A percentile compares a stretch with the other conserved stretches of the same genome.
These are phyloP conservation scores for Hydrolagus affinis DNA, from an alignment of 2,113 vertebrate genomes.

Conservation along the genomic window DNA sequence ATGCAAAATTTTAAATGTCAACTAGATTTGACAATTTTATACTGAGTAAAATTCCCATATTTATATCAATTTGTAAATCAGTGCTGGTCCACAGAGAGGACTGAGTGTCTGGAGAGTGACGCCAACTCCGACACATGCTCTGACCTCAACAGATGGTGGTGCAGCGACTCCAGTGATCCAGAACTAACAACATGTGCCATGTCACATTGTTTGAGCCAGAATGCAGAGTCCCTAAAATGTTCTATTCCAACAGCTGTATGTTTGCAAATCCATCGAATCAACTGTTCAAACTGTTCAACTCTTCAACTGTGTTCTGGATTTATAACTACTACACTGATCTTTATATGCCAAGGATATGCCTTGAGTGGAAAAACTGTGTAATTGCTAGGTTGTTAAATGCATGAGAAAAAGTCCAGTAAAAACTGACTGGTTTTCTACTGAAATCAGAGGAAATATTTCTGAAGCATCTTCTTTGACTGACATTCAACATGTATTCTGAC, in stretches of 20 bases:
- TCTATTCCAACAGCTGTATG: constrained; percentile 51
- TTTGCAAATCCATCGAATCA: constrained; percentile 26
- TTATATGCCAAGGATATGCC: neutral
- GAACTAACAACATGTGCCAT: constrained; percentile 81
- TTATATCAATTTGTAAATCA: constrained; percentile 58
- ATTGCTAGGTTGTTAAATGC: neutral
- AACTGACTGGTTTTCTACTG: neutral
- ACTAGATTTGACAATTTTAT: neutral
- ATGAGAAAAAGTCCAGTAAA: neutral
- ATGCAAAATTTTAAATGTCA: neutral
- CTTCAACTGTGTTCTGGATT: neutral
- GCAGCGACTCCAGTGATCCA: constrained; percentile 71
- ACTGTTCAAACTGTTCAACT: neutral
- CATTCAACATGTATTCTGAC: neutral
- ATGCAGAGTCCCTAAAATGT: constrained; percentile 50
- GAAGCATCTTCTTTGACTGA: neutral
- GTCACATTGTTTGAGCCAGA: constrained; percentile 72
- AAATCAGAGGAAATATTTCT: neutral
- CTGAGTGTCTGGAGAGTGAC: constrained; percentile 54
- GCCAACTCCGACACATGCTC: constrained; percentile 68
- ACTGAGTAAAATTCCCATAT: constrained; percentile 47
- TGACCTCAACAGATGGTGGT: constrained; percentile 76
- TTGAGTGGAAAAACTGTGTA: constrained; percentile 35
- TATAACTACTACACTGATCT: neutral
- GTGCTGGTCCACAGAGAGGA: constrained; percentile 55